Base-by-base conservation (phyloP, 2,888 invertebrate species). In the Catocala fraxini region DNA sequence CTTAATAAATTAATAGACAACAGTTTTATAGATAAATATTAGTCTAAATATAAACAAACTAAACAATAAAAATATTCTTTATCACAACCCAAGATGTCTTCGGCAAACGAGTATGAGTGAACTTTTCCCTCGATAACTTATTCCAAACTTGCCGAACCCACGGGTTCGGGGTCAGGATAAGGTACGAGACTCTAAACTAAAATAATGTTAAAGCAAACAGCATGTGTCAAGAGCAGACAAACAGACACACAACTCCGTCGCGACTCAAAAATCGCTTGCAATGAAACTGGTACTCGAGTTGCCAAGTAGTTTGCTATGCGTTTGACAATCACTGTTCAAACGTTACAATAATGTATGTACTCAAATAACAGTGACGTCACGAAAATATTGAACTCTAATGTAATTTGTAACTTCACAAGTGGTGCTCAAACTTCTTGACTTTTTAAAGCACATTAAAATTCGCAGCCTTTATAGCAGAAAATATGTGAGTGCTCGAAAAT, bases 131-230 rank as follows among this genome's bases (percentile, higher is more conserved):
- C 1, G 25, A 25, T 33, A 45, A 51, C 41, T 33, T 12, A 41
- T 48, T n/a, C 25, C 25, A 56, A 15, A 15, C 39, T 41, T 39
- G 51, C 49, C 41, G 63, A 59, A 59, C 49, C 65, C 75, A 74
- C 76, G 73, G 76, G 77, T 62, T 58, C 59, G 63, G 75, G 85
- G 82, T 82, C 84, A 84, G 69, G 51, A 74, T 71, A 67, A 64
- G 68, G 68, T 74, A 74, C 75, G 78, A 69, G 65, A 65, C 73
- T 73, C 82, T 81, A 56, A 54, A 54, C 68, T 73, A 72, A 84
- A 85, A 88, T 89, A 92, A 92, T 91, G 85, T 86, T 68, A 83
- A 86, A 82, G 86, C 77, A 92, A 92, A 92, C 85, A 91, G 75
- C 83, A 73, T 82, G 82, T 87, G 87, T 86, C 88, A 88, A 87